Conservation (phyloP, 64 coral and sea anemone species). For the Orbicella faveolata region DNA sequence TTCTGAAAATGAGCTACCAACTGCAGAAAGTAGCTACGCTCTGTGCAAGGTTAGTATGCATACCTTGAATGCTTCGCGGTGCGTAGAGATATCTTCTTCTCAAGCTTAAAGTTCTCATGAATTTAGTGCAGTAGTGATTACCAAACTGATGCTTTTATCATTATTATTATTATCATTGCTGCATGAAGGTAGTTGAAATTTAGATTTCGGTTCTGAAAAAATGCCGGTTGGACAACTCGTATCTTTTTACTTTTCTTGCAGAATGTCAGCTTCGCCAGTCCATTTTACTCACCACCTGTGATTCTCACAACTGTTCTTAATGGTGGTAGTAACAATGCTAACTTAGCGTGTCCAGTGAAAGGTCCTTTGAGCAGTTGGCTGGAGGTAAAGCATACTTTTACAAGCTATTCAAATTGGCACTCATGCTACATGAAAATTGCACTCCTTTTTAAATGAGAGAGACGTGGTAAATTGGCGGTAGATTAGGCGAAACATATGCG, state of each 20-base stretch:
- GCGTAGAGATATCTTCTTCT: background rate
- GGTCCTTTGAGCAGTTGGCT: conserved; percentile 1
- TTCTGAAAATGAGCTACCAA: background rate
- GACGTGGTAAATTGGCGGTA: no score
- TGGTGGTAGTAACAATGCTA: background rate
- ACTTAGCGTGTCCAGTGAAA: background rate
- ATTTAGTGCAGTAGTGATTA: no score
- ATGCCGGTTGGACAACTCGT: background rate
- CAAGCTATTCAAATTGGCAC: no score
- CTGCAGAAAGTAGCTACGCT: background rate
- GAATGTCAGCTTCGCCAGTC: background rate
- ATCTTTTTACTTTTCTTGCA: background rate
- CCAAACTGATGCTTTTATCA: no score
- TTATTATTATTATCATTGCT: no score
- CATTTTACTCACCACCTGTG: background rate
- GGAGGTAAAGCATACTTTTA: background rate
- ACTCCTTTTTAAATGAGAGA: no score
- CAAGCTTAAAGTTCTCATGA: no score
- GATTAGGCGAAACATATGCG: no score
- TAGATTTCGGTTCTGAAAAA: background rate
- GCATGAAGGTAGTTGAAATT: no score
- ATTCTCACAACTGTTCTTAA: background rate
- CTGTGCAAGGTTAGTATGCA: background rate
- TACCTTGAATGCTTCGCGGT: background rate
- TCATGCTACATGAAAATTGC: no score